Percentiles rank a stretch among this genome's conserved stretches.
Evolutionary conservation across 1,140 invertebrate genomes (phyloP).

Genomic region (Drosophila micromelanica): DNA sequence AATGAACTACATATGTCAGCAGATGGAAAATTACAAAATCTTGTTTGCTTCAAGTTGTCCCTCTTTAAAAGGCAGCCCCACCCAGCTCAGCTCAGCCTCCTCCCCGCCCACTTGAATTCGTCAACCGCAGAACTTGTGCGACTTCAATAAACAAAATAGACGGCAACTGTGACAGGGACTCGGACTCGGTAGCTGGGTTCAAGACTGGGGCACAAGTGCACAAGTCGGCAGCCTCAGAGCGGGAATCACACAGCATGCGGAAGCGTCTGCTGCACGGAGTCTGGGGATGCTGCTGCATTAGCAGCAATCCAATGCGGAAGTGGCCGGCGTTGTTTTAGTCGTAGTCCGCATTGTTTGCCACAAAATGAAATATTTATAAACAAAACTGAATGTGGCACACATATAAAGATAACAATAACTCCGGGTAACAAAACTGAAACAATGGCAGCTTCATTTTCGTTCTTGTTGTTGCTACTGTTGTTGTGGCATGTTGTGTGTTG

Average conservation of each 20-base stretch:
- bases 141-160: conserved; percentile 65
- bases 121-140: conserved; percentile 23
- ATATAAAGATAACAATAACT: conserved; percentile 52
- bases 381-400: conserved; percentile 72
- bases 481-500: conserved; percentile 13
- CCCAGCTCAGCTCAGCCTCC: not conserved
- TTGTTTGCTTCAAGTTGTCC: conserved; percentile 54
- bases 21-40: conserved; percentile 78
- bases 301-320: conserved; percentile 61
- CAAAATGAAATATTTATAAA: conserved; percentile 59
- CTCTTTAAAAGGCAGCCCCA: conserved; percentile 40
- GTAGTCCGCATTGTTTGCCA: conserved; percentile 60
- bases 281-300: conserved; percentile 1
- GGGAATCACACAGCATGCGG: conserved; percentile 33
- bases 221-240: conserved; percentile 15
- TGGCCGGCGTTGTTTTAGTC: conserved; percentile 32
- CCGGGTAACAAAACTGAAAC: conserved; percentile 33
- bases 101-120: conserved; percentile 49
- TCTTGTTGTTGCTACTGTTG: not conserved
- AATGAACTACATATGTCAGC: conserved; percentile 81
- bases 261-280: conserved; percentile 26
- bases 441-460: conserved; percentile 22
- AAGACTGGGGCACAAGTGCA: conserved; percentile 61
- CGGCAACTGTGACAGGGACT: not conserved
- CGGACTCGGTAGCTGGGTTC: conserved; percentile 5